phyloP scores from a whole-genome alignment of 2,113 vertebrate genomes.

The Lampris incognitus region DNA sequence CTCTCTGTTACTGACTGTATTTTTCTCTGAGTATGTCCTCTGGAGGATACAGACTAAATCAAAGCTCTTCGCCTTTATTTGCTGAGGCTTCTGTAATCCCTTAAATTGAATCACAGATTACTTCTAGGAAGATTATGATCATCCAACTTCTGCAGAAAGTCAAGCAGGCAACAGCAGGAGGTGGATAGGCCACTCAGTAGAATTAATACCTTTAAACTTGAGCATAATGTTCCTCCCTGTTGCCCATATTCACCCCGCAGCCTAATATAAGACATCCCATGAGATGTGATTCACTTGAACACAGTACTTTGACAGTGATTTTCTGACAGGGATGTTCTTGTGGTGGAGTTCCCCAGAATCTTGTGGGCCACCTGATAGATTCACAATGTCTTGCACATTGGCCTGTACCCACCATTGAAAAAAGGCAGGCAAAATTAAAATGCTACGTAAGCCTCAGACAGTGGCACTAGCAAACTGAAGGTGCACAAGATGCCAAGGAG shows the following conservation, averaged over 20 bases:
- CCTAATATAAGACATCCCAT: not conserved
- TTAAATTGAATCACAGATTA: conserved; percentile 68
- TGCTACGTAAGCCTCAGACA: not conserved
- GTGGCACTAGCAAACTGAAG: conserved; percentile 1
- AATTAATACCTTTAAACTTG: not conserved
- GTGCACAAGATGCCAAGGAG: conserved; percentile 28
- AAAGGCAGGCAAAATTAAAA: not conserved
- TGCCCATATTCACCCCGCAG: conserved; percentile 5
- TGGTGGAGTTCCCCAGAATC: not conserved
- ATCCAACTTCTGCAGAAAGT: conserved; percentile 48
- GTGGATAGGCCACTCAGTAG: conserved; percentile 4
- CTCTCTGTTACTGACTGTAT: not conserved
- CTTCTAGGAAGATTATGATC: conserved; percentile 64
- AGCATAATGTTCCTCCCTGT: not conserved
- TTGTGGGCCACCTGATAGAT: not conserved
- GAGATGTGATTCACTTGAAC: not conserved
- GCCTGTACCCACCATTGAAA: conserved; percentile 5
- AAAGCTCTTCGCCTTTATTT: conserved; percentile 55
- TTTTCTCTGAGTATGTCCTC: conserved; percentile 12
- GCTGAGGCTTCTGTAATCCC: conserved; percentile 46
- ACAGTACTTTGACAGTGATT: not conserved
- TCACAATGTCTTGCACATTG: conserved; percentile 3
- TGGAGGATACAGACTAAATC: conserved; percentile 35
- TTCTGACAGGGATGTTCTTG: not conserved
- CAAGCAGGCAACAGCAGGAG: conserved; percentile 37